Base-by-base conservation (phyloP, 53 echinoderm and acorn worm species). In the Hippasteria phrygiana region DNA sequence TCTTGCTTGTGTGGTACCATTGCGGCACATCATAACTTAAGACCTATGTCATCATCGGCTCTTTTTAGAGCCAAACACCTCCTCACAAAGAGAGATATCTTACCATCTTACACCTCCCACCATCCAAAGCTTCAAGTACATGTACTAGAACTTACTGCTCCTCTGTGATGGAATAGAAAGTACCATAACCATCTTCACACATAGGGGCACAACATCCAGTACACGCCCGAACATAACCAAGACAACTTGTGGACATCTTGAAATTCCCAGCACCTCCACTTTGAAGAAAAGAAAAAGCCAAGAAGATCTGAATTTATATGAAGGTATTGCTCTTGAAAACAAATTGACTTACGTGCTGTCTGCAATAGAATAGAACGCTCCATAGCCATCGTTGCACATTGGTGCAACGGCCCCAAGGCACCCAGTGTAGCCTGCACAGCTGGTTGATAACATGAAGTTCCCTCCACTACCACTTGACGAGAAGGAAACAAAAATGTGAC, bases 401-500 rank as follows among this genome's bases (percentile, higher is more conserved):
- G 97, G 93, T 29, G 87, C 91, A 18, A 95, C 91, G 35, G 80
- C 88, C 16, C 97, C 97, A 43, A 79, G 78, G 1, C 90, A 77
- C 8, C 50, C 45, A 62, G 75, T 77, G 75, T 97, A 97, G 12
- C 97, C 97, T 12, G 92, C 71, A 28, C 94, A 87, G 87, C 95
- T 97, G 78, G 97, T 97, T 8, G 97, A 97, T 16, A 97, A 77
- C 7, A 70, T 55, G 84, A 92, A 97, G 62, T 95, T 93, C 12
- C 97, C 97, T 13, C 93, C 95, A 71, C 97, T 95, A 50, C 97
- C 97, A 81, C 97, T 97, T 63, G 1, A 90, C 37, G 18, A 54
- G 50, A 51, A 80, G 27, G 77, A 69, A 55, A 53, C 4, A 16
- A 62, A 46, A 2, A 29, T n/a, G 33, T 37, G 2, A 69, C 13